Percentiles rank a stretch among this genome's conserved stretches.
These are phyloP conservation scores for Paedocypris sp. DNA, from an alignment of 2,113 vertebrate genomes.

Conservation along the genomic window DNA sequence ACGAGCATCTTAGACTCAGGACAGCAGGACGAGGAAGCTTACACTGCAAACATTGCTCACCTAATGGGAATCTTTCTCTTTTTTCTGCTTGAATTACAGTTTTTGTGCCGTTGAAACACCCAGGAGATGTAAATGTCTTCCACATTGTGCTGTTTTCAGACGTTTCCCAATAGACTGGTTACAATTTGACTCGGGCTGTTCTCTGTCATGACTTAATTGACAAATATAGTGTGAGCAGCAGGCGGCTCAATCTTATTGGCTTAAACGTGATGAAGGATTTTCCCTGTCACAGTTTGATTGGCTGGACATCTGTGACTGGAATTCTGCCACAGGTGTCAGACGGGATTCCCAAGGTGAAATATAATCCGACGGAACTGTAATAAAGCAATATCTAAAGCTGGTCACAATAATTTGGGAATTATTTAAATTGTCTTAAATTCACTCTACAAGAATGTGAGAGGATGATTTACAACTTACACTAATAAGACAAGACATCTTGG, in stretches of 20 bases:
- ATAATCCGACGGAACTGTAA: background rate
- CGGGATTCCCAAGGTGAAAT: background rate
- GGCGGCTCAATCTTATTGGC: background rate
- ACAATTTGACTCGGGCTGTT: background rate
- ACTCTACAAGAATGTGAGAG: too few species aligned
- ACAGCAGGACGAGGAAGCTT: background rate
- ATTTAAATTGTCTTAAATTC: too few species aligned
- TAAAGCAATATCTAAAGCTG: too few species aligned
- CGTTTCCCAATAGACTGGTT: slow-evolving; percentile 5
- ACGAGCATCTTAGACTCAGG: background rate
- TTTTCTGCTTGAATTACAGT: background rate
- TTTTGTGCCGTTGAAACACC: too few species aligned
- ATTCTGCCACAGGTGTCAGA: background rate
- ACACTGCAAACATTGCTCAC: background rate
- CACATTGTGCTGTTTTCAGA: background rate
- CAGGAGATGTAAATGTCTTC: too few species aligned
- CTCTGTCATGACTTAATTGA: slow-evolving; percentile 34
- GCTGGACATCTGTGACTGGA: slow-evolving; percentile 24
- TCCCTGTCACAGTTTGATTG: slow-evolving; percentile 22
- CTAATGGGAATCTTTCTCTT: background rate
- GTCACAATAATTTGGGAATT: too few species aligned
- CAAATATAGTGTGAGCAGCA: slow-evolving; percentile 10
- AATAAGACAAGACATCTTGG: too few species aligned
- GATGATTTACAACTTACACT: too few species aligned
- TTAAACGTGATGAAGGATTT: slow-evolving; percentile 5